phyloP scores from a whole-genome alignment of 2,888 invertebrate genomes.

The Cheilosia variabilis region DNA sequence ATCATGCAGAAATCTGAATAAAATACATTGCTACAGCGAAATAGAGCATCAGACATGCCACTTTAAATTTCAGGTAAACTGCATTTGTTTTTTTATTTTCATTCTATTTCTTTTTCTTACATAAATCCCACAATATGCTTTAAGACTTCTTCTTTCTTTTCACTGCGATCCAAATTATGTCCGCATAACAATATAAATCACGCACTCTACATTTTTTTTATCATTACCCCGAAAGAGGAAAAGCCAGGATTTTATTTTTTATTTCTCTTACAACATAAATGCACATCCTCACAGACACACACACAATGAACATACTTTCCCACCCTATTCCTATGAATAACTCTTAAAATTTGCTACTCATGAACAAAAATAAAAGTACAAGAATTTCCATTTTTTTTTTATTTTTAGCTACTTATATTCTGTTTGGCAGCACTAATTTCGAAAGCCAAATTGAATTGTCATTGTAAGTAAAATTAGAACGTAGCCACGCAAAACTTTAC shows the following conservation, averaged over 20 bases:
- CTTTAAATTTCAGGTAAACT: no score
- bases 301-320: neutral
- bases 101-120: no score
- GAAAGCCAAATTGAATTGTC: conserved; percentile 73
- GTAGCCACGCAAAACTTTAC: conserved; percentile 42
- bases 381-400: conserved; percentile 73
- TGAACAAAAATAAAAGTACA: conserved; percentile 54
- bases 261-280: conserved; percentile 6
- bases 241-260: neutral
- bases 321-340: conserved; percentile 8
- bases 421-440: conserved; percentile 75
- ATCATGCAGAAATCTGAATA: no score
- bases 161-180: no score
- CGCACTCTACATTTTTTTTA: no score
- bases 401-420: conserved; percentile 74
- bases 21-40: no score
- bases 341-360: conserved; percentile 45
- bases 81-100: no score
- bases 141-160: no score
- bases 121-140: no score
- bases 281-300: conserved; percentile 16
- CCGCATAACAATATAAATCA: no score
- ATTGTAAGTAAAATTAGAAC: conserved; percentile 72
- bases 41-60: no score
- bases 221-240: neutral